A percentile compares a stretch with the other conserved stretches of the same genome.
These are phyloP conservation scores for Dendronephthya gigantea DNA, from an alignment of 64 coral and sea anemone species.

Conservation along the genomic window DNA sequence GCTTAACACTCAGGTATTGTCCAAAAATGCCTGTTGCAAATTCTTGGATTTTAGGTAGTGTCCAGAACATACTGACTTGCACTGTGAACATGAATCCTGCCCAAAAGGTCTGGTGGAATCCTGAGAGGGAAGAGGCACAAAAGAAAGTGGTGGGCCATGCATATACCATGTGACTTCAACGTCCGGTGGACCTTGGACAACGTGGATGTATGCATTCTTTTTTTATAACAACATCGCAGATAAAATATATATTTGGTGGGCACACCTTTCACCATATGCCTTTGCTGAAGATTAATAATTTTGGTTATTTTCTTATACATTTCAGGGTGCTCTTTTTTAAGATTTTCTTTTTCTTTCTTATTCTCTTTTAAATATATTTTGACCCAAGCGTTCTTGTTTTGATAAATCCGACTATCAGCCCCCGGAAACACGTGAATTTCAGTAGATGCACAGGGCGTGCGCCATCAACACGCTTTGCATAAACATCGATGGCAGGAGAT, in stretches of 20 bases:
- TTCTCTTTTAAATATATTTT: slow-evolving; percentile 19
- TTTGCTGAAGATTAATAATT: slow-evolving; percentile 27
- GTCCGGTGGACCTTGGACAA: slow-evolving; percentile 40
- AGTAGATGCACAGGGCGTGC: slow-evolving; percentile 12
- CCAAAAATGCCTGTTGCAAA: slow-evolving; percentile 23
- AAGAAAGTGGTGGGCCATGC: slow-evolving; percentile 40
- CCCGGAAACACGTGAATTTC: slow-evolving; percentile 24
- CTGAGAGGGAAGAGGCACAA: slow-evolving; percentile 35
- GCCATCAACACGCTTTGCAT: background rate
- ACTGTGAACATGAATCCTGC: slow-evolving; percentile 40
- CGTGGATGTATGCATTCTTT: slow-evolving; percentile 43
- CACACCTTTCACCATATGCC: slow-evolving; percentile 27
- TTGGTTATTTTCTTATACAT: slow-evolving; percentile 27
- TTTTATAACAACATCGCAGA: slow-evolving; percentile 29
- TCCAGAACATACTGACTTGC: slow-evolving; percentile 32
- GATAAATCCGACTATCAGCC: slow-evolving; percentile 9
- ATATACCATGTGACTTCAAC: slow-evolving; percentile 26
- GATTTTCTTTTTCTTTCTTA: slow-evolving; percentile 26
- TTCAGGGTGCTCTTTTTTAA: slow-evolving; percentile 39
- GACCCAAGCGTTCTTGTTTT: slow-evolving; percentile 22
- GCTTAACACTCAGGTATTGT: slow-evolving; percentile 30
- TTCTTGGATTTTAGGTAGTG: slow-evolving; percentile 41
- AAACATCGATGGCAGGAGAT: slow-evolving; percentile 2
- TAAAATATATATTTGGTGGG: slow-evolving; percentile 42
- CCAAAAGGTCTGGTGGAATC: slow-evolving; percentile 37